phyloP scores from a whole-genome alignment of 1,140 invertebrate species.

The Drosophila murphyi region DNA sequence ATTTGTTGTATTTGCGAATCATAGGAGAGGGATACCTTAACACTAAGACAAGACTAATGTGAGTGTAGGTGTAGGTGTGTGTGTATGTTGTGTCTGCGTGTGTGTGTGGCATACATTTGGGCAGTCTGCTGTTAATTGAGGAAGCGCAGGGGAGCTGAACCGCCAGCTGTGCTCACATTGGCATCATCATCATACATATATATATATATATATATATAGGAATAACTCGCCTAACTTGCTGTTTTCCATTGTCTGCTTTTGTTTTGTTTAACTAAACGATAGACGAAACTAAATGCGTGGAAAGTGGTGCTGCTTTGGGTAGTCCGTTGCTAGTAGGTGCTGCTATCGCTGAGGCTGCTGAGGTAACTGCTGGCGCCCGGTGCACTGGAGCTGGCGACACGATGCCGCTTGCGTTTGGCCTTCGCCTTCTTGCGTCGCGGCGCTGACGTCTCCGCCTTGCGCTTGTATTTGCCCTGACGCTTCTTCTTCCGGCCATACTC shows the following conservation, averaged over 20 bases:
- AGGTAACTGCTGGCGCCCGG: slow-evolving; percentile 65
- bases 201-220: neutral
- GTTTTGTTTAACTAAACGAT: slow-evolving; percentile 23
- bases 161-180: slow-evolving; percentile 25
- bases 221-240: slow-evolving; percentile 13
- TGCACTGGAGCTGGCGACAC: slow-evolving; percentile 49
- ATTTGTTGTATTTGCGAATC: slow-evolving; percentile 64
- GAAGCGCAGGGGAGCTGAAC: slow-evolving; percentile 31
- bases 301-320: slow-evolving; percentile 37
- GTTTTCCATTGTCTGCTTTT: neutral
- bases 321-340: slow-evolving; percentile 62
- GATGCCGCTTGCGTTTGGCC: slow-evolving; percentile 74
- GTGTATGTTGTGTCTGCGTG: neutral
- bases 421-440: slow-evolving; percentile 76
- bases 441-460: slow-evolving; percentile 70
- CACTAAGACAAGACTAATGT: slow-evolving; percentile 53
- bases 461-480: slow-evolving; percentile 79
- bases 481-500: slow-evolving; percentile 81
- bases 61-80: slow-evolving; percentile 5
- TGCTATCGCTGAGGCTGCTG: slow-evolving; percentile 76
- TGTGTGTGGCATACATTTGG: slow-evolving; percentile 9
- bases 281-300: slow-evolving; percentile 22
- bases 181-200: slow-evolving; percentile 6
- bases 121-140: slow-evolving; percentile 28
- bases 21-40: slow-evolving; percentile 44